Conservation (phyloP, 1,140 invertebrate genomes). For the Potamilus streckersoni region DNA sequence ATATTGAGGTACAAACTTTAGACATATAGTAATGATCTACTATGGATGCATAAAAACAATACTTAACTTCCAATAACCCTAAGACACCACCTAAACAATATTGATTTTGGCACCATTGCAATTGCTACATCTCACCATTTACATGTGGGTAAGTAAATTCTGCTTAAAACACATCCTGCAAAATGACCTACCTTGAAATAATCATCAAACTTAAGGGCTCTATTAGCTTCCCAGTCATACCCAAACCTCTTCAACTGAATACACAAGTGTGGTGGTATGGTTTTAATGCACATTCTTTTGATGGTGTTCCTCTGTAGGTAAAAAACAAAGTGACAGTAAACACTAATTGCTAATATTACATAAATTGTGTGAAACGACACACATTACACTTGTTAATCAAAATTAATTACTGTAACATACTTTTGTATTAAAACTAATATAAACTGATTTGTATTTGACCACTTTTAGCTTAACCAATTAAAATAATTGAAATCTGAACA, state of each 20-base stretch:
- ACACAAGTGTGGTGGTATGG: constrained; percentile 93
- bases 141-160: too few relatives aligned
- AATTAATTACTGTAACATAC: not conserved
- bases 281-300: constrained; percentile 96
- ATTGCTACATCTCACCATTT: too few relatives aligned
- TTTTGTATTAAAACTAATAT: not conserved
- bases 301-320: constrained; percentile 89
- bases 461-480: too few relatives aligned
- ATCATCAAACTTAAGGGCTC: constrained; percentile 68
- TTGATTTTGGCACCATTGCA: too few relatives aligned
- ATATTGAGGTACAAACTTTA: too few relatives aligned
- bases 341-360: too few relatives aligned
- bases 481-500: too few relatives aligned
- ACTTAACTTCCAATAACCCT: too few relatives aligned
- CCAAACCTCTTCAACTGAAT: constrained; percentile 99
- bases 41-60: too few relatives aligned
- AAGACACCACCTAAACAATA: too few relatives aligned
- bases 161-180: too few relatives aligned
- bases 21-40: too few relatives aligned
- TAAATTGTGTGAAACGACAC: not conserved
- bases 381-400: not conserved
- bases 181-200: constrained; percentile 60
- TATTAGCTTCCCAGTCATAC: constrained; percentile 96
- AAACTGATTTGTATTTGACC: not conserved
- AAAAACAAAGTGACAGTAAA: not conserved